Evolutionary conservation across 2,888 invertebrate genomes (phyloP).

Genomic region (Carterocephalus palaemon): DNA sequence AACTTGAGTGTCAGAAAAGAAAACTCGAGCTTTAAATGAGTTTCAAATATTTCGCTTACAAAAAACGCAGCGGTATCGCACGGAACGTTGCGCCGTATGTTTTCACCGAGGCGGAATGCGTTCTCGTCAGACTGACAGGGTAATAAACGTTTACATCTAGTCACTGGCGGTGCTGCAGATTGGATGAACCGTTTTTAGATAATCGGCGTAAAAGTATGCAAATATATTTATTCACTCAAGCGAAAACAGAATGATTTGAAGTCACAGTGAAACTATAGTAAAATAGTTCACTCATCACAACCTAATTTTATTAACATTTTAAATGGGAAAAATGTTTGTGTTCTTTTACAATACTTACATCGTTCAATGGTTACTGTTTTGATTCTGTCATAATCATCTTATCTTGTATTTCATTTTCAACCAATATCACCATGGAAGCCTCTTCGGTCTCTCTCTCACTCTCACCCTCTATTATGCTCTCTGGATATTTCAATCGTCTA

Average conservation of each 20-base stretch:
- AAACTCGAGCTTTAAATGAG: background rate
- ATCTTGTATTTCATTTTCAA: no score
- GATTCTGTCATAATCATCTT: no score
- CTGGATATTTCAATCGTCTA: no score
- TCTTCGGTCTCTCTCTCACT: no score
- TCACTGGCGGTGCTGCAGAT: conserved; percentile 16
- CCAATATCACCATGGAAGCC: no score
- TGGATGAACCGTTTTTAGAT: conserved; percentile 23
- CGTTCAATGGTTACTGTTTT: no score
- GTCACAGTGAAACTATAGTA: no score
- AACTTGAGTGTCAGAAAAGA: conserved; percentile 10
- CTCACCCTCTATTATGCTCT: no score
- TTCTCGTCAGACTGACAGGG: conserved; percentile 23
- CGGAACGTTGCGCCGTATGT: conserved; percentile 13
- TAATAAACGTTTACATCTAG: conserved; percentile 24
- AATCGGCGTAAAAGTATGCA: conserved; percentile 22
- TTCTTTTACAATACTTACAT: no score
- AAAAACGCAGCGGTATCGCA: conserved; percentile 15
- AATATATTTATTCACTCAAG: conserved; percentile 20
- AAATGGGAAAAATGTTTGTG: no score
- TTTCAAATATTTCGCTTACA: background rate
- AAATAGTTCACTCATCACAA: no score
- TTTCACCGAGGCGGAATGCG: conserved; percentile 16
- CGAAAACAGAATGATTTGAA: background rate
- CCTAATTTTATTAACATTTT: no score